Evolutionary conservation across 1,140 invertebrate species (phyloP), one percentile per base, ranked within the genome.

Genomic region (Euborellia annulipes): DNA sequence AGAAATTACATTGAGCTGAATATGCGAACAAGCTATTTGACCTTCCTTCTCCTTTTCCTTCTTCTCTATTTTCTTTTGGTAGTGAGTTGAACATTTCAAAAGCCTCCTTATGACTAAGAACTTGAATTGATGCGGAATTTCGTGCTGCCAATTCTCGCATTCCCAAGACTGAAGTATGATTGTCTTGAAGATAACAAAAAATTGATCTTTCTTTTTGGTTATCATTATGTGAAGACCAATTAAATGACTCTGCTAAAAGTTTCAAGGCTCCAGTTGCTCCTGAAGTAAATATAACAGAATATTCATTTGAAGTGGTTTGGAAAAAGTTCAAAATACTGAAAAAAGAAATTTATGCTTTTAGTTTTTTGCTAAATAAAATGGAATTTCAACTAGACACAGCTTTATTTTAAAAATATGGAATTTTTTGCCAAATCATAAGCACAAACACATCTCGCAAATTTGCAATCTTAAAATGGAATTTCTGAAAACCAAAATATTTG

Each of bases 1-100:
- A 90, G 59, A 94, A 97, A 65, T 97, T 98, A 54, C 86, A 91
- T 60, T 95, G 86, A 0, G 86, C 91, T 1, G 92, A 84, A 60
- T 84, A 92, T 1, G 75, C 85, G 56, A 96, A 78, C 16, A 96
- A 66, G 11, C 78, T 79, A 55, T 78, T 77, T 27, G 23, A 6
- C n/a, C n/a, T n/a, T 6, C 47, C 36, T 13, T 60, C 60, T 14
- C 57, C 51, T 27, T 55, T 52, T 43, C 51, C 52, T 38, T 53
- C 51, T 46, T 52, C 34, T 36, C 2, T 11, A 17, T 20, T 8
- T 11, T 23, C 37, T 21, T 21, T 14, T 38, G 37, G 13, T 13
- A 36, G 13, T 46, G 48, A 41, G n/a, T 17, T 16, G 3, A 49
- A 51, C 18, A 45, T 14, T 50, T 53, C 42, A 27, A 55, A 45